phyloP scores from a whole-genome alignment of 2,797 vertebrate species.

The Chromis chromis region DNA sequence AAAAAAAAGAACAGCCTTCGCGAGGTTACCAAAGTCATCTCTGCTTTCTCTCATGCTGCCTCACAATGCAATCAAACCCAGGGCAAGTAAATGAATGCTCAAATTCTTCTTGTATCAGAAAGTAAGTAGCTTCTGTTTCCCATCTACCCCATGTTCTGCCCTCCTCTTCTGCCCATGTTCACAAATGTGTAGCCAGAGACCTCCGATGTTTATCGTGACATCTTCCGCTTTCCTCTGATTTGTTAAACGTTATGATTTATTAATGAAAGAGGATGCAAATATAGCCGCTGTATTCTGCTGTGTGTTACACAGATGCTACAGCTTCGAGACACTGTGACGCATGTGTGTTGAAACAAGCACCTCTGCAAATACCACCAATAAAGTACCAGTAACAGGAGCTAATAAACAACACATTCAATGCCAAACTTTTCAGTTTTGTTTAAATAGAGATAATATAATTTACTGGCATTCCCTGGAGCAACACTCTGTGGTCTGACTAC shows the following conservation, averaged over 20 bases:
- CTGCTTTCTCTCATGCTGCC: neutral
- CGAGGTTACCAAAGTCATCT: slow-evolving; percentile 1
- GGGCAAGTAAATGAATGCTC: slow-evolving; percentile 44
- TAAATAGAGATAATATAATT: slow-evolving; percentile 58
- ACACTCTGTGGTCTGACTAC: slow-evolving; percentile 52
- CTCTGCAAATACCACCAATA: slow-evolving; percentile 4
- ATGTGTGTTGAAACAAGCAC: slow-evolving; percentile 20
- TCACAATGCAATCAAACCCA: slow-evolving; percentile 18
- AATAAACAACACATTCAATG: slow-evolving; percentile 54
- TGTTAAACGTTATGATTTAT: slow-evolving; percentile 83
- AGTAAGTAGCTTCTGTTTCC: slow-evolving; percentile 44
- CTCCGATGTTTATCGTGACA: slow-evolving; percentile 76
- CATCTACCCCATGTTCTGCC: slow-evolving; percentile 10
- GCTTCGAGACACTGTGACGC: slow-evolving; percentile 34
- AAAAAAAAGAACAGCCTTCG: neutral
- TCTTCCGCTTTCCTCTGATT: slow-evolving; percentile 74
- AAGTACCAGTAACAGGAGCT: slow-evolving; percentile 35
- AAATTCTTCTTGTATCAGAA: slow-evolving; percentile 39
- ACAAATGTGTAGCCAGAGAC: slow-evolving; percentile 67
- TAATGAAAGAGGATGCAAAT: slow-evolving; percentile 81
- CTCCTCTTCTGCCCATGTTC: slow-evolving; percentile 20
- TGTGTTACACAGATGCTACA: slow-evolving; percentile 33
- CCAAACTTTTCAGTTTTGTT: slow-evolving; percentile 41
- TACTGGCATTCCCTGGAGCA: slow-evolving; percentile 45
- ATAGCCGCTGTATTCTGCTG: slow-evolving; percentile 66